Evolutionary conservation across 2,797 vertebrate genomes (phyloP).

Genomic region (Gymnodraco acuticeps): DNA sequence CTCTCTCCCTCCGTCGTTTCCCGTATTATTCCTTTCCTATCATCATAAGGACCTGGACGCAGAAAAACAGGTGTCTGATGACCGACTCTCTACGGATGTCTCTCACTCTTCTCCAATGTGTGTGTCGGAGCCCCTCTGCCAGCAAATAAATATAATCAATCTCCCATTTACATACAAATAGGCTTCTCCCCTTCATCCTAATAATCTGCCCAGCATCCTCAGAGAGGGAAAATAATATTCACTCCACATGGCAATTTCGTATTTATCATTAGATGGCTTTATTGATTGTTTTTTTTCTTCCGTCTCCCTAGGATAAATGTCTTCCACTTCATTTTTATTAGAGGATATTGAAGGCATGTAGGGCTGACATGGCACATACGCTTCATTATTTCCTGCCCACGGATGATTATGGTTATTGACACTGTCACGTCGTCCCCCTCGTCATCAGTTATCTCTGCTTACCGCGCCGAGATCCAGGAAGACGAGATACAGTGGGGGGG

Average conservation of each 20-base stretch:
- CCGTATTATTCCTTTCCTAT: conserved; percentile 60
- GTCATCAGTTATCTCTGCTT: conserved; percentile 88
- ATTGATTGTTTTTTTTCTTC: conserved; percentile 85
- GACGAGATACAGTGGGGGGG: conserved; percentile 4
- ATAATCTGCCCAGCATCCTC: conserved; percentile 79
- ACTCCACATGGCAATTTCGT: conserved; percentile 78
- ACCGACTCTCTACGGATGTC: conserved; percentile 58
- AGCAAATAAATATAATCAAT: conserved; percentile 90
- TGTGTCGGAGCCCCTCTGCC: conserved; percentile 62
- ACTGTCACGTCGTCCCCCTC: conserved; percentile 86
- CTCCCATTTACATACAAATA: conserved; percentile 89
- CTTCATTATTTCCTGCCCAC: conserved; percentile 89
- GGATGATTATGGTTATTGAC: conserved; percentile 91
- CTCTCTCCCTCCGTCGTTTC: conserved; percentile 48
- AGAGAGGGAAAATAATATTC: conserved; percentile 81
- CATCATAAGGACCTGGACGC: conserved; percentile 58
- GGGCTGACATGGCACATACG: conserved; percentile 79
- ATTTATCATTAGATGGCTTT: conserved; percentile 86
- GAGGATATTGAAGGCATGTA: conserved; percentile 84
- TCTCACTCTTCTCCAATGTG: conserved; percentile 57
- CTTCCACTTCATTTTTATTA: conserved; percentile 85
- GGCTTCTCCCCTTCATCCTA: conserved; percentile 81
- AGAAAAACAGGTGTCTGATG: conserved; percentile 69
- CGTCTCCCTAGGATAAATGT: conserved; percentile 22
- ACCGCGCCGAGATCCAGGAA: conserved; percentile 60